Conservation (phyloP, 1,140 invertebrate species). For the Drosophila sproati region DNA sequence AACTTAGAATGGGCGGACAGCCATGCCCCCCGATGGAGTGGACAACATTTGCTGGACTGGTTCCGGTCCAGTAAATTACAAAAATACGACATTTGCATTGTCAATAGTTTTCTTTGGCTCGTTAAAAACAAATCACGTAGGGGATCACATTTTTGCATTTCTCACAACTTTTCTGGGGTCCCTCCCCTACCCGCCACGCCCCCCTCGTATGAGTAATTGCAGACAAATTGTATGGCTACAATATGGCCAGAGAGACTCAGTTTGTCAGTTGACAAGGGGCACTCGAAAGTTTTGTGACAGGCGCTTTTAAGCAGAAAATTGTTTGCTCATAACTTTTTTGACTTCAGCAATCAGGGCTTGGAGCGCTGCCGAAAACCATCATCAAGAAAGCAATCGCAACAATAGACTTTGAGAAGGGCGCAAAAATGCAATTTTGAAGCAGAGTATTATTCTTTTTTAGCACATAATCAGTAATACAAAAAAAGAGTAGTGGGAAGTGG, state of each 20-base stretch:
- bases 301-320: conserved; percentile 82
- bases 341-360: conserved; percentile 24
- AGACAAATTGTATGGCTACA: conserved; percentile 68
- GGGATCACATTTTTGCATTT: conserved; percentile 23
- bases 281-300: conserved; percentile 75
- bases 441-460: no score
- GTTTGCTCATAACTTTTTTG: conserved; percentile 78
- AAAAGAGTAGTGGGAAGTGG: no score
- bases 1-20: conserved; percentile 35
- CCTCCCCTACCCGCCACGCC: neutral
- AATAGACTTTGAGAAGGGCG: neutral
- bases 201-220: conserved; percentile 54
- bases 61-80: conserved; percentile 52
- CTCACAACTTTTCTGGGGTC: conserved; percentile 52
- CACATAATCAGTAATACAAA: no score
- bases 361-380: conserved; percentile 15
- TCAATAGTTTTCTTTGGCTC: conserved; percentile 74
- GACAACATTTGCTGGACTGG: conserved; percentile 40
- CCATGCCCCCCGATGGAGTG: conserved; percentile 47
- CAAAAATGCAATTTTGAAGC: no score
- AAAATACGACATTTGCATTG: conserved; percentile 72
- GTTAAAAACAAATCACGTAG: conserved; percentile 81
- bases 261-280: conserved; percentile 61
- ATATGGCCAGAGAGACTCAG: conserved; percentile 40
- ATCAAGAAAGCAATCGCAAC: conserved; percentile 28